A percentile compares a stretch with the other conserved stretches of the same genome.
Conservation (phyloP, 2,888 invertebrate species). For the Ligdia adustata region DNA sequence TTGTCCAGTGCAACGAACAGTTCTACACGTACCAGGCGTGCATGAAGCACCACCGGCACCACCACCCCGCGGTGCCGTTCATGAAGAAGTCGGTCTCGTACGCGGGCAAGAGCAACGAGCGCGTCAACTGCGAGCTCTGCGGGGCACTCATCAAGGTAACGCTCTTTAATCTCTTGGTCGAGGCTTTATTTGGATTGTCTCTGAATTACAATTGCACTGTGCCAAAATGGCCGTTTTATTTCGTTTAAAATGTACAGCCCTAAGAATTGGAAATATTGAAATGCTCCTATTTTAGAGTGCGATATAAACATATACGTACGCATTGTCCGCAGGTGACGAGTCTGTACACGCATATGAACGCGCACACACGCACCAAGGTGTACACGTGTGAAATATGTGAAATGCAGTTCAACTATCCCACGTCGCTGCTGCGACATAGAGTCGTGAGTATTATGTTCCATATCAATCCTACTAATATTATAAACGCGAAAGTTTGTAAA, state of each 20-base stretch:
- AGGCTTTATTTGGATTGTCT: too few relatives aligned
- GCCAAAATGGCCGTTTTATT: too few relatives aligned
- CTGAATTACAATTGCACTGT: too few relatives aligned
- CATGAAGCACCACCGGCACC: slow-evolving; percentile 46
- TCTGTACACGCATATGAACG: slow-evolving; percentile 54
- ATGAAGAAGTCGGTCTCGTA: slow-evolving; percentile 33
- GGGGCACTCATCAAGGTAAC: slow-evolving; percentile 48
- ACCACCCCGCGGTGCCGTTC: slow-evolving; percentile 39
- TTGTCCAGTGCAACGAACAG: slow-evolving; percentile 37
- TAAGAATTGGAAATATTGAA: too few relatives aligned
- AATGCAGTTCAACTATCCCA: slow-evolving; percentile 50
- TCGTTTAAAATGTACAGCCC: too few relatives aligned
- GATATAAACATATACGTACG: too few relatives aligned
- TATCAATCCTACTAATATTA: too few relatives aligned
- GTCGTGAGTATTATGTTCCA: slow-evolving; percentile 45
- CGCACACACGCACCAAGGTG: slow-evolving; percentile 51
- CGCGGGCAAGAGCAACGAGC: slow-evolving; percentile 38
- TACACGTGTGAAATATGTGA: slow-evolving; percentile 54
- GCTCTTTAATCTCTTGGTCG: too few relatives aligned
- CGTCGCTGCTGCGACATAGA: slow-evolving; percentile 48
- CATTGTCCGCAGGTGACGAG: slow-evolving; percentile 53
- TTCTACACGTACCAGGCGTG: slow-evolving; percentile 49
- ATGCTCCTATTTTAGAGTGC: too few relatives aligned
- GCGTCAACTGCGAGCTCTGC: slow-evolving; percentile 61
- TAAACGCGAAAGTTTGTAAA: too few relatives aligned